Evolutionary conservation across 2,797 vertebrate species (phyloP).

Genomic region (Rhinogobio ventralis): DNA sequence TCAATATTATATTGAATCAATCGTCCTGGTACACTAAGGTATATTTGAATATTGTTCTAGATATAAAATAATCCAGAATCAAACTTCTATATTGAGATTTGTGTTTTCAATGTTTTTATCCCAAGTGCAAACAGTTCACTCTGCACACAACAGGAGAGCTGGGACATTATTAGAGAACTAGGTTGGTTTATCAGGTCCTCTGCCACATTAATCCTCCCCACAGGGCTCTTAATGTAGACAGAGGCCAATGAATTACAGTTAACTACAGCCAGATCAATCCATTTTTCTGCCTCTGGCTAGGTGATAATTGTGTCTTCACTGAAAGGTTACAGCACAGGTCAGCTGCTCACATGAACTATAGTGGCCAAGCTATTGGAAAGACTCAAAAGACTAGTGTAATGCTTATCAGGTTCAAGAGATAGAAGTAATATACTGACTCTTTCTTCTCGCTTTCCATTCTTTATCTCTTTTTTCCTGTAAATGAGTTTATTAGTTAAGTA

Average conservation of each 20-base stretch:
- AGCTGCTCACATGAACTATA: slow-evolving; percentile 41
- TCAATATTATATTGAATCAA: background rate
- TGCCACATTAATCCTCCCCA: slow-evolving; percentile 45
- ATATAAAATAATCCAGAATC: background rate
- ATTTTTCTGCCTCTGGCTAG: slow-evolving; percentile 56
- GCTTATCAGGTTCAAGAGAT: background rate
- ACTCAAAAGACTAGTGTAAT: slow-evolving; percentile 5
- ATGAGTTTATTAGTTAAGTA: background rate
- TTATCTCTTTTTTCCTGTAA: background rate
- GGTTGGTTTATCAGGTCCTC: slow-evolving; percentile 41
- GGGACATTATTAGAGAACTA: slow-evolving; percentile 43
- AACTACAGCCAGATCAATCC: slow-evolving; percentile 63
- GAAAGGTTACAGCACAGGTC: slow-evolving; percentile 39
- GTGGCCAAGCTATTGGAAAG: slow-evolving; percentile 24
- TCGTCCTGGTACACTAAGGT: background rate
- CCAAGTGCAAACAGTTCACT: slow-evolving; percentile 22
- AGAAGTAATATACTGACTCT: background rate
- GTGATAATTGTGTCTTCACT: slow-evolving; percentile 60
- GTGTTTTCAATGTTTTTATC: slow-evolving; percentile 8
- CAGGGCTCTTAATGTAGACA: slow-evolving; percentile 41
- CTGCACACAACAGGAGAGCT: slow-evolving; percentile 10
- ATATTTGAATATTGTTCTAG: background rate
- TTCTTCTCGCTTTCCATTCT: background rate
- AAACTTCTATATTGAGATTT: slow-evolving; percentile 4
- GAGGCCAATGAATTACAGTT: slow-evolving; percentile 63